phyloP scores from a whole-genome alignment of 2,888 invertebrate species.

The Apamea crenata region DNA sequence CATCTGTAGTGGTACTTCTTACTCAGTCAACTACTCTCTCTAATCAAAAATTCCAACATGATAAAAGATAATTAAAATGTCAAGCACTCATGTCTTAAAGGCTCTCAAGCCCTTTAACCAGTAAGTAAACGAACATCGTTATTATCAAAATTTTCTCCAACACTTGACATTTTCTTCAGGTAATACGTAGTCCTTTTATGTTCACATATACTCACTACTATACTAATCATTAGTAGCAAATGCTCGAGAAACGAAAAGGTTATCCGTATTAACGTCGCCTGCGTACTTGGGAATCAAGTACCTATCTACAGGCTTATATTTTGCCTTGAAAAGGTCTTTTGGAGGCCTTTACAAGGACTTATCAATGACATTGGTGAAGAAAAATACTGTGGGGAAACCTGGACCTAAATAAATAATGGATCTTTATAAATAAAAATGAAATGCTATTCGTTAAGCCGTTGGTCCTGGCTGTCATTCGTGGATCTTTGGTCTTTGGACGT shows the following conservation, averaged over 20 bases:
- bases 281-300: conserved; percentile 21
- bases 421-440: too few species aligned
- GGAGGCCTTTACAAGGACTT: neutral
- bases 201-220: conserved; percentile 31
- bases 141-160: conserved; percentile 35
- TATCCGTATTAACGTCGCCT: conserved; percentile 32
- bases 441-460: too few species aligned
- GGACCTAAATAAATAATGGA: neutral
- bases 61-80: conserved; percentile 36
- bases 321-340: conserved; percentile 1
- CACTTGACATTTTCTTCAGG: conserved; percentile 53
- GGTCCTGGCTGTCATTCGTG: too few species aligned
- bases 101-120: conserved; percentile 12
- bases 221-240: conserved; percentile 38
- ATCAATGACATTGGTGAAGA: neutral
- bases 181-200: conserved; percentile 30
- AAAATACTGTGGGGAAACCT: neutral
- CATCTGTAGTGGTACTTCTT: neutral
- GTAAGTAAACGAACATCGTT: conserved; percentile 38
- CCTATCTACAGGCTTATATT: neutral
- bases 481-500: too few species aligned
- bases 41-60: neutral
- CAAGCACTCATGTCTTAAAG: conserved; percentile 14
- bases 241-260: conserved; percentile 45
- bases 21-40: neutral